Base-by-base conservation (phyloP, 2,113 vertebrate species). In the Muscicapa adusta region DNA sequence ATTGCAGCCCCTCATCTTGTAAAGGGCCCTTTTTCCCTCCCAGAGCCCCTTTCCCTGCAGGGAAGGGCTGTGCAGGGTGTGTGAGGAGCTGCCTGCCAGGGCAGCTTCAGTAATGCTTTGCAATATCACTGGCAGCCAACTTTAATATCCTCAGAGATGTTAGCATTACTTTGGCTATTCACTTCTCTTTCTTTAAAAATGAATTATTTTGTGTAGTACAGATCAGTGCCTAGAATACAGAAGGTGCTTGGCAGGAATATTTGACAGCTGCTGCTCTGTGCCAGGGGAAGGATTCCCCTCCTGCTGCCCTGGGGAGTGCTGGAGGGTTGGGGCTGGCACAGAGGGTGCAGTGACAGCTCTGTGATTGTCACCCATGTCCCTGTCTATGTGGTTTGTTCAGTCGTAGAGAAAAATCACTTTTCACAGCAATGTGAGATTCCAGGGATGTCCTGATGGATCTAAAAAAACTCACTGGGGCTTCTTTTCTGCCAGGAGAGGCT, bases 81-180 rank as follows among this genome's bases (percentile, higher is more conserved):
- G 1, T 34, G 75, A 80, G 94, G 84, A 97, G 82, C 87, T 92
- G 88, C 85, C 78, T 20, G 72, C 60, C 78, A 73, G 89, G 54
- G 12, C 89, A 92, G 1, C 70, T 42, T 47, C 91, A 81, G 51
- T 93, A 93, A 78, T 2, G 3, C 84, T 89, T 45, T 83, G 82
- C 87, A 95, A 62, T 97, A 94, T 81, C 42, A 1, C 83, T 38
- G 53, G 34, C 92, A 94, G 94, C 63, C 85, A 63, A 22, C 73
- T 93, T 91, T 90, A 91, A 91, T 95, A 94, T 93, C 87, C 95
- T 94, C 91, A 54, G 93, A 88, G 87, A 73, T 66, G 62, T 78
- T 91, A 91, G 77, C 3, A 3, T 73, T 66, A 14, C 45, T 93
- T 93, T 38, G 43, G 67, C 18, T 67, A 88, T 90, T 88, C 74